These are phyloP conservation scores for Lytechinus pictus DNA, from an alignment of 35 echinoderm and acorn worm genomes.

Conservation along the genomic window DNA sequence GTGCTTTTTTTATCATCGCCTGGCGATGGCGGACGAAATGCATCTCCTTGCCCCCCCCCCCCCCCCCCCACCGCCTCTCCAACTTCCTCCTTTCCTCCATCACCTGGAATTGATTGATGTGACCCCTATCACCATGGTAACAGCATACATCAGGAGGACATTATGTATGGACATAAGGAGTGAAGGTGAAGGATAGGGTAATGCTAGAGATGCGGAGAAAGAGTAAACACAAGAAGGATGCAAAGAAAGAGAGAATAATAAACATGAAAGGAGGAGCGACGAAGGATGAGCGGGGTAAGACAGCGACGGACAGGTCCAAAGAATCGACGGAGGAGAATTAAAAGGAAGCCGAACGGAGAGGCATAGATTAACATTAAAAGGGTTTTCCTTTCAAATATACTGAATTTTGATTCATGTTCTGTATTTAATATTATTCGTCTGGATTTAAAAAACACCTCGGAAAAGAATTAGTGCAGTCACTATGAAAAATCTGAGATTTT, in stretches of 20 bases:
- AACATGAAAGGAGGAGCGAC: neutral
- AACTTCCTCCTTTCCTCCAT: neutral
- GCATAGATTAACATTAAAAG: no score
- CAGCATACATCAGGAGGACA: neutral
- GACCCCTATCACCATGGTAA: neutral
- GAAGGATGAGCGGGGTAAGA: neutral
- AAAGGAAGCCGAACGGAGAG: neutral
- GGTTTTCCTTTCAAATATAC: no score
- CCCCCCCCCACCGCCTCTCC: no score
- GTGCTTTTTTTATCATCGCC: no score
- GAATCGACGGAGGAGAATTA: neutral
- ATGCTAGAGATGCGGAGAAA: neutral
- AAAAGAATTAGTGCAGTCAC: no score
- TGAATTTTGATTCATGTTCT: no score
- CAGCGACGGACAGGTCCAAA: neutral
- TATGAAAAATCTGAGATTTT: no score
- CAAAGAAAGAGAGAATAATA: neutral
- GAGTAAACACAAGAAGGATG: no score
- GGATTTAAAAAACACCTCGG: no score
- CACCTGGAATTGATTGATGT: constrained; percentile 9
- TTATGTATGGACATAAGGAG: neutral
- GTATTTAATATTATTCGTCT: no score
- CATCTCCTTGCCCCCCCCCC: no score
- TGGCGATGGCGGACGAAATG: no score
- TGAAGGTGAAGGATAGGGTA: neutral